These are phyloP conservation scores for Myathropa florea DNA, from an alignment of 2,888 invertebrate genomes.

Conservation along the genomic window DNA sequence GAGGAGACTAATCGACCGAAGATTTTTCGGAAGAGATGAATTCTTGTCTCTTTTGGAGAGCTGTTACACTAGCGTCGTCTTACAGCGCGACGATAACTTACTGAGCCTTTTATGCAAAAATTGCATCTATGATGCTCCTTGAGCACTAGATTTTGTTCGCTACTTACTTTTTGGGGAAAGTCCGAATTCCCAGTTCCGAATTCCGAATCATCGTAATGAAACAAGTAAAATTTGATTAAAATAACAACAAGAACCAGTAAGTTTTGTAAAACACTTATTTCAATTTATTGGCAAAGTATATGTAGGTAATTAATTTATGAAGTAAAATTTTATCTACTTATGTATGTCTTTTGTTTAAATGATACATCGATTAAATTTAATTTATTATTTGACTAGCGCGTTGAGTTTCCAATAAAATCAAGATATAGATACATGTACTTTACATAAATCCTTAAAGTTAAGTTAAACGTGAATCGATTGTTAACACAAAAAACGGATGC, in stretches of 20 bases:
- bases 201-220: too few relatives aligned
- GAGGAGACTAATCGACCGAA: too few relatives aligned
- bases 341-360: slow-evolving; percentile 13
- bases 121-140: too few relatives aligned
- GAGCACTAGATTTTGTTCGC: too few relatives aligned
- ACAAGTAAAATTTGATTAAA: background rate
- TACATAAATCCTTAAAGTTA: slow-evolving; percentile 10
- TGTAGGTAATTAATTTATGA: slow-evolving; percentile 45
- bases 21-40: too few relatives aligned
- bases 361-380: slow-evolving; percentile 43
- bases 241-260: background rate
- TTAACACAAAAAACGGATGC: background rate
- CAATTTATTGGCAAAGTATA: slow-evolving; percentile 38
- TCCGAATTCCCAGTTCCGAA: too few relatives aligned
- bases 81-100: too few relatives aligned
- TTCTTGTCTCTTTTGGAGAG: too few relatives aligned
- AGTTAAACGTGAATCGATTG: slow-evolving; percentile 3
- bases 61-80: too few relatives aligned
- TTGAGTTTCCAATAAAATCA: slow-evolving; percentile 56
- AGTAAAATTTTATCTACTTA: slow-evolving; percentile 58
- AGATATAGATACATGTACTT: slow-evolving; percentile 7
- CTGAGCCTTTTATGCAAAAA: too few relatives aligned
- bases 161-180: too few relatives aligned
- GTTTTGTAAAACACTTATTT: background rate
- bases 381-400: slow-evolving; percentile 64